Evolutionary conservation across 2,113 vertebrate genomes (phyloP).

Genomic region (Dipodomys ordii): DNA sequence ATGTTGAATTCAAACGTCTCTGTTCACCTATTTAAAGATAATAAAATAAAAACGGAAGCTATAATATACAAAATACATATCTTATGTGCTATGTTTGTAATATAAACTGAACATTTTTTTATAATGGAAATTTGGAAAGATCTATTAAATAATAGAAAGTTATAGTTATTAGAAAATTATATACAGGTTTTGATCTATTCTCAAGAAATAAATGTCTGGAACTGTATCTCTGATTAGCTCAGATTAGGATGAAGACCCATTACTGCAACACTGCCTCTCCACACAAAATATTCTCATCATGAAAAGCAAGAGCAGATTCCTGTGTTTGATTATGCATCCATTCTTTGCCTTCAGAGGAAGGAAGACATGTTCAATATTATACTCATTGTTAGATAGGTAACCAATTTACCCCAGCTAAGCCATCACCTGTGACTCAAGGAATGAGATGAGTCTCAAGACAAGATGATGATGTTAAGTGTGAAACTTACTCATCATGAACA

Average conservation of each 20-base stretch:
- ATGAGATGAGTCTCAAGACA: neutral
- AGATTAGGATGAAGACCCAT: neutral
- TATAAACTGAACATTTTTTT: neutral
- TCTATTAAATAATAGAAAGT: neutral
- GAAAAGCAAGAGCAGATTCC: neutral
- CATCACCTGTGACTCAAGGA: neutral
- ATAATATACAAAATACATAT: neutral
- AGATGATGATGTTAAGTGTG: neutral
- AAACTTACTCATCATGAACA: conserved; percentile 95
- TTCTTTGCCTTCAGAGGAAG: neutral
- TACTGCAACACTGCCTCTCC: neutral
- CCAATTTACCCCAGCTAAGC: neutral
- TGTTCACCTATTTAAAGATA: too few relatives aligned
- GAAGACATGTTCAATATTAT: neutral
- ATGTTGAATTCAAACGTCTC: too few relatives aligned
- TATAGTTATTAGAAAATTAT: neutral
- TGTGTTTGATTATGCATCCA: neutral
- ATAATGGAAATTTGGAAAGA: neutral
- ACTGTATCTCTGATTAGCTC: neutral
- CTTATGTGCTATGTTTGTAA: neutral
- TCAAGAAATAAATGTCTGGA: neutral
- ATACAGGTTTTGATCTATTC: neutral
- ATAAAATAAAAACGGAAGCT: neutral
- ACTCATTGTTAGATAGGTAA: neutral
- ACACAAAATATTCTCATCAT: neutral